phyloP scores from a whole-genome alignment of 1,140 invertebrate genomes.

The Platyscapa corneri region DNA sequence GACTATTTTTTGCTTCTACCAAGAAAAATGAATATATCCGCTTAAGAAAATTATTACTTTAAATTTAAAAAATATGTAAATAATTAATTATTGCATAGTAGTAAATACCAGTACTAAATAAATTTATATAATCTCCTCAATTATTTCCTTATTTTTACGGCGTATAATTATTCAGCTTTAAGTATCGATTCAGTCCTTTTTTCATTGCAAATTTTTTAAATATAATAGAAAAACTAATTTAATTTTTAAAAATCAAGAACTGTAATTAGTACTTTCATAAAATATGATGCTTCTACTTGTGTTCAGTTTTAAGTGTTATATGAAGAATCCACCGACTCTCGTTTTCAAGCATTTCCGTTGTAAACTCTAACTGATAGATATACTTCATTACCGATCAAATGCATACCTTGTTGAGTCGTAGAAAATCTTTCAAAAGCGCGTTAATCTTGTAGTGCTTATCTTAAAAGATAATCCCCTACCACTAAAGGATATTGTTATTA shows the following conservation, averaged over 20 bases:
- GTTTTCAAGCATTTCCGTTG: not conserved
- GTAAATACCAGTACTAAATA: not conserved
- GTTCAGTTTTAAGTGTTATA: not conserved
- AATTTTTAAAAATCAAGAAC: not conserved
- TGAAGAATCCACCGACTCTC: not conserved
- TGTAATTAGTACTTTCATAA: not conserved
- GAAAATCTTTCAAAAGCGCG: not conserved
- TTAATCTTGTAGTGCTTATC: no score
- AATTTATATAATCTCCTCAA: not conserved
- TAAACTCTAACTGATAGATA: not conserved
- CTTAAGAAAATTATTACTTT: not conserved
- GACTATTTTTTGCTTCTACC: not conserved
- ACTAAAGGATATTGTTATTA: no score
- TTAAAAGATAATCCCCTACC: no score
- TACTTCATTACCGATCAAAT: not conserved
- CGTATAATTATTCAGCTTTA: conserved; percentile 1
- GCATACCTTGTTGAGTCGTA: not conserved
- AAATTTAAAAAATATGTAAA: not conserved
- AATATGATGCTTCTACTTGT: not conserved
- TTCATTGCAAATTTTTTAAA: not conserved
- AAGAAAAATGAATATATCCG: not conserved
- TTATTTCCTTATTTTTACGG: not conserved
- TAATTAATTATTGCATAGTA: not conserved
- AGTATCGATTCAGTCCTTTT: not conserved
- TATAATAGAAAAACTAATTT: not conserved